Evolutionary conservation across 2,888 invertebrate species (phyloP), one percentile per base, ranked within the genome.

Genomic region (Eumerus sabulonum): DNA sequence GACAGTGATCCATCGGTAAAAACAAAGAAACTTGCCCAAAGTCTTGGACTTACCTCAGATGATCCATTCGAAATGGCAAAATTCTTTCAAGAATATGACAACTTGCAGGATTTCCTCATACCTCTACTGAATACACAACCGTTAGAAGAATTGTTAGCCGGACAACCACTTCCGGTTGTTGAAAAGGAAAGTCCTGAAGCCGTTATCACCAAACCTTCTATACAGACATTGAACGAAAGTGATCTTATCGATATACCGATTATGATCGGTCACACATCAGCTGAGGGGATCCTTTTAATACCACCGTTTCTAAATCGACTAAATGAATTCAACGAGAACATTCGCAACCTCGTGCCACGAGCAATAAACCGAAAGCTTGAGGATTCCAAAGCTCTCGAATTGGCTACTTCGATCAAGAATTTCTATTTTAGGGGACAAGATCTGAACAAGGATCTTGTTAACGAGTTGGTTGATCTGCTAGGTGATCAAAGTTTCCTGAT

Each of bases 261-360:
- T 0, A 88, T 91, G 7, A 85, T 90, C 38, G 91, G 91, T 7
- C 82, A 90, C 0, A 90, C 88, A 44, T 90, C 90, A 0, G 90
- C 90, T 0, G 91, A 91, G 86, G 91, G 90, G 0, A 70, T 90
- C 1, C 87, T 90, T 0, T 85, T 86, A 4, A 7, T 82, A 0
- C 35, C 53, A 4, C 11, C 17, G 9, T 1, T 66, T 12, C 67
- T 63, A 18, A 82, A 73, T 13, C 9, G 36, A 3, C 7, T 84
- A 0, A 57, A 82, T 0, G 53, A 64, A 1, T 59, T 82, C 1
- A 66, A 83, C 44, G 44, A 72, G n/a, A 74, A 83, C 19, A 53
- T 82, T 4, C 51, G 54, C 1, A 66, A 59, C 57, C 9, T 84
- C 14, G 76, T 84, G 54, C 84, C 84, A 5, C 42, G 35, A 45